phyloP scores from a whole-genome alignment of 2,113 vertebrate genomes.

The Pterocles orientalis region DNA sequence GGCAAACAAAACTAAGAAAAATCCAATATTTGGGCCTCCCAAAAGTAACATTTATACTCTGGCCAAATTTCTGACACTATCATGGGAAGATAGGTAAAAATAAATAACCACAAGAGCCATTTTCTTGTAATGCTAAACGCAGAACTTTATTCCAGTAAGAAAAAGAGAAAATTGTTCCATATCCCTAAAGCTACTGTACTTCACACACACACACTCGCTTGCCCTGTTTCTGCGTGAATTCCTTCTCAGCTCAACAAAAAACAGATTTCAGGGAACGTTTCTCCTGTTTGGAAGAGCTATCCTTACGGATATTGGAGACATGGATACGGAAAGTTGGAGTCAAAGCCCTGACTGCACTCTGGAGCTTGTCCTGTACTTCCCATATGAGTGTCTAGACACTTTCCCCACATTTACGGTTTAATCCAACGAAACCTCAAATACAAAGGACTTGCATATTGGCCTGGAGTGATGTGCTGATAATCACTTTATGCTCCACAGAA shows the following conservation, averaged over 20 bases:
- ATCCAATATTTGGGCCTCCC: neutral
- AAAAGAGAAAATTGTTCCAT: neutral
- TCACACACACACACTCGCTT: rapidly evolving
- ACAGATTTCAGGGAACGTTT: neutral
- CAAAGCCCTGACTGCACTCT: neutral
- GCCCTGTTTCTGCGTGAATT: neutral
- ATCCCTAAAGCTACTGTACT: neutral
- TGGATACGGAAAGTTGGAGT: neutral
- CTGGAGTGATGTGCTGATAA: neutral
- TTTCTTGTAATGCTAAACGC: neutral
- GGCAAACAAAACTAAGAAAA: neutral
- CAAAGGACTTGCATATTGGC: neutral
- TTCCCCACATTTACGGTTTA: neutral
- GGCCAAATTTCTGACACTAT: neutral
- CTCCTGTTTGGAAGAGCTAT: neutral
- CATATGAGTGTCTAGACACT: neutral
- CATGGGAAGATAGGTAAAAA: neutral
- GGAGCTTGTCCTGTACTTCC: neutral
- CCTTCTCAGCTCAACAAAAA: neutral
- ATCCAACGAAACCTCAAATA: neutral
- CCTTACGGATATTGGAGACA: neutral
- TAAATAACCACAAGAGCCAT: neutral
- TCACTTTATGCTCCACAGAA: neutral
- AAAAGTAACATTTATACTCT: neutral
- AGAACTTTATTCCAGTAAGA: neutral